Evolutionary conservation across 37 sponge, comb jelly and placozoan genomes (phyloP), one percentile per base, ranked within the genome.

Genomic region (Hexactinellida sp.): DNA sequence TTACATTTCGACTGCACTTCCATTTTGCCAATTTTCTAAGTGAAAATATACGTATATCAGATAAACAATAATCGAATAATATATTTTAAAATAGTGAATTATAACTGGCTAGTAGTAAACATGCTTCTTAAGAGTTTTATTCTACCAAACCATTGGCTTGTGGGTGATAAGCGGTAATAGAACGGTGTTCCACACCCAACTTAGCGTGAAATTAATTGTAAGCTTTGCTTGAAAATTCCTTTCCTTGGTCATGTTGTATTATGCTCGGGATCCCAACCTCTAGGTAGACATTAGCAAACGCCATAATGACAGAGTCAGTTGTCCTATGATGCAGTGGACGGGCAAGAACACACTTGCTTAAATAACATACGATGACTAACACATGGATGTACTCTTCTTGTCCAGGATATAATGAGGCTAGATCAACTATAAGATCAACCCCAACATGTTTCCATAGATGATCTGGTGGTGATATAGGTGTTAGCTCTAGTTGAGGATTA

Each of bases 241-340:
- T 63, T 63, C 76, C 76, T 32, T 63, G 76, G 34, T 63, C 76
- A 28, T 63, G 76, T n/a, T 63, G 76, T 63, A 63, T 63, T 10
- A 28, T 63, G 28, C 5, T n/a, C 3, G 76, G 76, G 30, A 63
- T 23, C 13, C 76, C 34, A 63, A 63, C 76, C 13, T 63, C 76
- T n/a, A 63, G 13, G 76, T 63, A 63, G 3, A 63, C 13, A n/a
- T 63, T 23, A 21, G 3, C 19, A 10, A 63, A 63, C 21, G 76
- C 76, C 30, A 23, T n/a, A 63, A 63, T 63, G 30, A 63, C 76
- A 32, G 76, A 63, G 76, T 63, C 76, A 25, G 76, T 63, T 63
- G 76, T 63, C 76, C 76, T 32, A 63, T 63, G 19, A n/a, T 21
- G 76, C 3, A 63, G 76, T 63, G 76, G 76, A 63, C 76, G 76